Evolutionary conservation across 2,888 invertebrate species (phyloP).

Genomic region (Drosophila buzzatii): DNA sequence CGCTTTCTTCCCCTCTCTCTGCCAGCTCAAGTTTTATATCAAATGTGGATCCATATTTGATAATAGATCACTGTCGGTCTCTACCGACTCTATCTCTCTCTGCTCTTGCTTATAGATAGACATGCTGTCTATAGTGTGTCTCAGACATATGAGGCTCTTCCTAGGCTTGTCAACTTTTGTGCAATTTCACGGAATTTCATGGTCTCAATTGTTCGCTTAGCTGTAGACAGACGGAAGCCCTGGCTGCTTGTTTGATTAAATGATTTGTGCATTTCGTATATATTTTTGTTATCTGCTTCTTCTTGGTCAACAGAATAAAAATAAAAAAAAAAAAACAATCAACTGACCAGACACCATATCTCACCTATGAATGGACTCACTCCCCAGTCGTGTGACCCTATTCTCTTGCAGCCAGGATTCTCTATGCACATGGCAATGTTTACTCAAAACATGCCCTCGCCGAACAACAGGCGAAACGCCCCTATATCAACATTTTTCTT

Average conservation of each 20-base stretch:
- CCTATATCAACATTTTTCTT: conserved; percentile 44
- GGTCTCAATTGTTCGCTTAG: conserved; percentile 32
- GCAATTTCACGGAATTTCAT: conserved; percentile 59
- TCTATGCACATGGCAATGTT: conserved; percentile 50
- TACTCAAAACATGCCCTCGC: conserved; percentile 71
- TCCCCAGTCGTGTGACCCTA: conserved; percentile 29
- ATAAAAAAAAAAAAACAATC: conserved; percentile 22
- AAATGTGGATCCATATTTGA: neutral
- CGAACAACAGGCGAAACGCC: conserved; percentile 69
- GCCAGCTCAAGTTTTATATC: neutral
- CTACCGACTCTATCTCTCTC: neutral
- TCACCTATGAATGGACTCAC: conserved; percentile 56
- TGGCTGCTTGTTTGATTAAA: conserved; percentile 59
- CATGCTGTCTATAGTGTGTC: neutral
- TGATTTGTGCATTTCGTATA: conserved; percentile 62
- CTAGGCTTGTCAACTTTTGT: conserved; percentile 5
- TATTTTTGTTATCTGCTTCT: neutral
- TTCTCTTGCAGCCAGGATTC: neutral
- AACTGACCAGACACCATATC: conserved; percentile 45
- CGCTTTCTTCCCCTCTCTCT: neutral
- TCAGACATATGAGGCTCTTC: neutral
- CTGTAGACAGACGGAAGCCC: conserved; percentile 44
- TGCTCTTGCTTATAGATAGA: neutral
- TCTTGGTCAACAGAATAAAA: no score
- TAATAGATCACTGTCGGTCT: neutral